Percentiles rank a stretch among this genome's conserved stretches.
These are phyloP conservation scores for Sphaeramia orbicularis DNA, from an alignment of 2,797 vertebrate species.

Conservation along the genomic window DNA sequence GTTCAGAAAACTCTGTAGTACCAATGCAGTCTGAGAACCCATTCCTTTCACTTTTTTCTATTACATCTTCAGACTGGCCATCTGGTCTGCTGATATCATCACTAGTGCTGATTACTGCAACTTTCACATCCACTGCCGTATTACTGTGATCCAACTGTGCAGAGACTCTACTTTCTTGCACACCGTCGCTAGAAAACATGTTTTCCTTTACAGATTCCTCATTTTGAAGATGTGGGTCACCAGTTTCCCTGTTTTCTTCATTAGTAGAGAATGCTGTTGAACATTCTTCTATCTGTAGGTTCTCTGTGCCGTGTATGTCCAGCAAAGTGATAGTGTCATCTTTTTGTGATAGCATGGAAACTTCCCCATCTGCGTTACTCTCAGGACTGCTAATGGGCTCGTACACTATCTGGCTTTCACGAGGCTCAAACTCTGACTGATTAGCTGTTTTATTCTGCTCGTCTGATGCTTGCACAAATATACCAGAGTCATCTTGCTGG, in stretches of 20 bases:
- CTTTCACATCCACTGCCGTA: slow-evolving; percentile 39
- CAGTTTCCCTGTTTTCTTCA: slow-evolving; percentile 28
- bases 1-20: slow-evolving; percentile 37
- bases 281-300: slow-evolving; percentile 27
- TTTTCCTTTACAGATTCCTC: slow-evolving; percentile 12
- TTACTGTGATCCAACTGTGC: slow-evolving; percentile 49
- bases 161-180: slow-evolving; percentile 27
- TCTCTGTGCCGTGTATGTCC: slow-evolving; percentile 49
- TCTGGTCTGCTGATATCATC: slow-evolving; percentile 52
- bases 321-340: slow-evolving; percentile 48
- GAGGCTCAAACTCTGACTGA: slow-evolving; percentile 43
- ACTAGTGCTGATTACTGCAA: slow-evolving; percentile 55
- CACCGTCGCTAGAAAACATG: slow-evolving; percentile 34
- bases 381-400: slow-evolving; percentile 82
- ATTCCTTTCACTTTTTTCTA: slow-evolving; percentile 29
- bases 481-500: slow-evolving; percentile 42
- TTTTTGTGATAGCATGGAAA: slow-evolving; percentile 35
- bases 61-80: slow-evolving; percentile 32
- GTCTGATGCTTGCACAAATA: slow-evolving; percentile 48
- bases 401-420: slow-evolving; percentile 73
- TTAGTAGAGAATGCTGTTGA: slow-evolving; percentile 2
- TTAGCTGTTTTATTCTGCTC: slow-evolving; percentile 47
- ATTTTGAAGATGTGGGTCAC: slow-evolving; percentile 27
- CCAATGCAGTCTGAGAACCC: slow-evolving; percentile 28
- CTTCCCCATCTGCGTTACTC: slow-evolving; percentile 61